These are phyloP conservation scores for Premnoplex brunnescens DNA, from an alignment of 2,797 vertebrate genomes.

Conservation along the genomic window DNA sequence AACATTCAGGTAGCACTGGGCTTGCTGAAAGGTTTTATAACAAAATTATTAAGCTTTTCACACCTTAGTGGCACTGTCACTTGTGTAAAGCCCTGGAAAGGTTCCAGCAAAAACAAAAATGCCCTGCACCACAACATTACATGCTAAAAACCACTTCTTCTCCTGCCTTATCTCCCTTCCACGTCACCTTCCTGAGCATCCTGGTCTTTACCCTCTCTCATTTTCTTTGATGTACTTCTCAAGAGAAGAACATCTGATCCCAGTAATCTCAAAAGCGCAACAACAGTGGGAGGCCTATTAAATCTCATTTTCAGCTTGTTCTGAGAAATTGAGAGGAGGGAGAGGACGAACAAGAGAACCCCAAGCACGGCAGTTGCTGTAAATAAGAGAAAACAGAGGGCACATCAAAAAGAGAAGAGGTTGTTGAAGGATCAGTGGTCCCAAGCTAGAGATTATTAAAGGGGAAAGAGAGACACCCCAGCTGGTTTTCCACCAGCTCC, in stretches of 20 bases:
- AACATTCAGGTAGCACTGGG: not conserved
- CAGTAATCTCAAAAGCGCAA: constrained; percentile 71
- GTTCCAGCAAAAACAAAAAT: constrained; percentile 22
- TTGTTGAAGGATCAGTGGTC: constrained; percentile 46
- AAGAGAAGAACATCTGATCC: constrained; percentile 68
- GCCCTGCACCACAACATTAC: not conserved
- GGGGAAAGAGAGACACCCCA: not conserved
- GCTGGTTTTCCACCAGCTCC: not conserved
- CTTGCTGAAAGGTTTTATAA: constrained; percentile 23
- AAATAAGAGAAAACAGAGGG: constrained; percentile 59
- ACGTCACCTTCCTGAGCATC: not conserved
- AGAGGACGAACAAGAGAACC: constrained; percentile 39
- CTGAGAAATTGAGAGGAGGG: constrained; percentile 61
- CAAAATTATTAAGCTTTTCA: constrained; percentile 34
- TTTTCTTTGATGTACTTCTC: constrained; percentile 68
- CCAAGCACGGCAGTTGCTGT: constrained; percentile 35
- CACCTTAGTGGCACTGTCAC: not conserved
- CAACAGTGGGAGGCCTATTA: constrained; percentile 66
- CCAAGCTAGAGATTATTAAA: constrained; percentile 33
- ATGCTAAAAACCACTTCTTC: not conserved
- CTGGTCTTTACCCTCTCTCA: constrained; percentile 40
- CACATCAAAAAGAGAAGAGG: constrained; percentile 45
- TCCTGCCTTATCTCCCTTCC: not conserved
- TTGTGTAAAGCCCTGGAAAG: not conserved
- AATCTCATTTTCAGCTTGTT: constrained; percentile 72